These are phyloP conservation scores for Gastracanthus pulcherrimus DNA, from an alignment of 2,888 invertebrate species.

Conservation along the genomic window DNA sequence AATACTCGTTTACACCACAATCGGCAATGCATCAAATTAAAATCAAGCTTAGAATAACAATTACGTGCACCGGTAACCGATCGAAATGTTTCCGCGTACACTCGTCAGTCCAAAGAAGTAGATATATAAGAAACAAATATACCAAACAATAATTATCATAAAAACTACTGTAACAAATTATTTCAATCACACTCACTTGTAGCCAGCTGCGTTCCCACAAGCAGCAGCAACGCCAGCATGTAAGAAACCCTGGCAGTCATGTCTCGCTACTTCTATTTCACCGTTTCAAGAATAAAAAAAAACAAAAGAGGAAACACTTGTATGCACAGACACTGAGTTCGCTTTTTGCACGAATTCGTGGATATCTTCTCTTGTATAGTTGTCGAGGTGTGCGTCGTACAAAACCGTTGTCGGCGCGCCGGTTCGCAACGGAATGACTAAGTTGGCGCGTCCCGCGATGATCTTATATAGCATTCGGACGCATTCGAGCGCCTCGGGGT, in stretches of 20 bases:
- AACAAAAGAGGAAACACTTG: constrained; percentile 7
- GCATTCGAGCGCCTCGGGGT: constrained; percentile 22
- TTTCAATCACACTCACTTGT: constrained; percentile 41
- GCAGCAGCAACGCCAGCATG: constrained; percentile 38
- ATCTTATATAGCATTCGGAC: constrained; percentile 71
- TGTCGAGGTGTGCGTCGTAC: not conserved
- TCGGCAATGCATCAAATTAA: too few species aligned
- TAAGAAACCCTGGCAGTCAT: constrained; percentile 38
- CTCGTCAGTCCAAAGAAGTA: not conserved
- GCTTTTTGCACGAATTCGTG: not conserved
- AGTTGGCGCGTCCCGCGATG: constrained; percentile 64
- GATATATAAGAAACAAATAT: not conserved
- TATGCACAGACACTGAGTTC: not conserved
- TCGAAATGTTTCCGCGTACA: not conserved
- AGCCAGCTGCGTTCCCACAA: constrained; percentile 38
- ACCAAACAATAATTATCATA: not conserved
- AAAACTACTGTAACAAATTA: not conserved
- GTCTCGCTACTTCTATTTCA: not conserved
- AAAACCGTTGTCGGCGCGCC: constrained; percentile 62
- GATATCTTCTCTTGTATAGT: not conserved
- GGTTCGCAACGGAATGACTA: constrained; percentile 71
- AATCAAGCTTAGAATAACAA: too few species aligned
- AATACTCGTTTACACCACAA: not conserved
- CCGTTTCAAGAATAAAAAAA: constrained; percentile 12
- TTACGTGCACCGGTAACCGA: not conserved